These are phyloP conservation scores for Ellobium chinense DNA, from an alignment of 2,888 invertebrate genomes.

Conservation along the genomic window DNA sequence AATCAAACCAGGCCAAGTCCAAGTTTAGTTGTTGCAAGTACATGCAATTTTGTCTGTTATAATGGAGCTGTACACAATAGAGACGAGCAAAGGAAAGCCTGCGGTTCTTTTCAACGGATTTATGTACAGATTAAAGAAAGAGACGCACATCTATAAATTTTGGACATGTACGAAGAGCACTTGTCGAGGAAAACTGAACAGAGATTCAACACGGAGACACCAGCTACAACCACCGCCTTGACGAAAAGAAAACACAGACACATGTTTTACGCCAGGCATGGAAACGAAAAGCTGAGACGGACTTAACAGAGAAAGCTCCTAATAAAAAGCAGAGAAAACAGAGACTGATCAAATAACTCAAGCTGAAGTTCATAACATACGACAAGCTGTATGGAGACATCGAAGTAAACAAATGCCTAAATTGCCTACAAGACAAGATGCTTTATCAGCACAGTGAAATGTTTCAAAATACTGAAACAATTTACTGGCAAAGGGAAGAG, in stretches of 20 bases:
- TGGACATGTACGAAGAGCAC: not conserved
- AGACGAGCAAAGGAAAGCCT: not conserved
- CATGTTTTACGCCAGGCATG: not conserved
- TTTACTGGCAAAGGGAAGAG: no score
- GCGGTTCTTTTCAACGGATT: not conserved
- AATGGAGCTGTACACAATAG: not conserved
- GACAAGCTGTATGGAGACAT: not conserved
- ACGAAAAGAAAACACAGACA: not conserved
- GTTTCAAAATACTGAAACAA: no score
- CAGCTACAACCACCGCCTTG: not conserved
- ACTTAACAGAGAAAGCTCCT: not conserved
- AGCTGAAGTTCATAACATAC: not conserved
- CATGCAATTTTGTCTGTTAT: not conserved
- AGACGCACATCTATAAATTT: not conserved
- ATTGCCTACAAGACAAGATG: not conserved
- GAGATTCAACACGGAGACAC: not conserved
- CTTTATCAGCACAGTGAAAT: not conserved
- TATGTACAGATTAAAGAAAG: not conserved
- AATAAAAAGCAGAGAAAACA: not conserved
- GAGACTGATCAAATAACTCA: not conserved
- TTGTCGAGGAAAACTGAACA: not conserved
- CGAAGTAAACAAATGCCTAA: not conserved
- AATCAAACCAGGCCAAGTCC: not conserved
- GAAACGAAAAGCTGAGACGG: not conserved
- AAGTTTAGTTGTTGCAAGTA: not conserved